Percentiles rank a stretch among this genome's conserved stretches.
These are phyloP conservation scores for Pristionchus mayeri DNA, from an alignment of 2,888 invertebrate species.

Conservation along the genomic window DNA sequence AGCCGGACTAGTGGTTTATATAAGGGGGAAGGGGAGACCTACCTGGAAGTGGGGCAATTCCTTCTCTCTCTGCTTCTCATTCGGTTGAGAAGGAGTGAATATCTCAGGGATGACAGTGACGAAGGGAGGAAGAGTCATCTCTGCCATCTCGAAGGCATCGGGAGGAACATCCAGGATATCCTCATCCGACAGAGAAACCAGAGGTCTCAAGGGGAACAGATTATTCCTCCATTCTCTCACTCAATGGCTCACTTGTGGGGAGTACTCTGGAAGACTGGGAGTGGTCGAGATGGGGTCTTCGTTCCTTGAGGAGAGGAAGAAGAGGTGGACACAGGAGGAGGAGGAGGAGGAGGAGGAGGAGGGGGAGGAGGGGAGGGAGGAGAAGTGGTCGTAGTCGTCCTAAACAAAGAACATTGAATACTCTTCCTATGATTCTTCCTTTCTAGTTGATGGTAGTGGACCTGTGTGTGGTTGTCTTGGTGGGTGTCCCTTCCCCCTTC, in stretches of 20 bases:
- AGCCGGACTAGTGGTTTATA: not conserved
- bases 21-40: not conserved
- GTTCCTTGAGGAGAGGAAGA: constrained; percentile 18
- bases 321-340: constrained; percentile 46
- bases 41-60: constrained; percentile 40
- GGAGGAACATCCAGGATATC: constrained; percentile 71
- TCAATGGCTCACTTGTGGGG: constrained; percentile 47
- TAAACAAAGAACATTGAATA: not conserved
- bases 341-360: constrained; percentile 42
- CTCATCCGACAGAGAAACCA: constrained; percentile 69
- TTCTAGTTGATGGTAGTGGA: no score
- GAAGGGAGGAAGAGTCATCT: constrained; percentile 72
- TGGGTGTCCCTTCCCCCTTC: no score
- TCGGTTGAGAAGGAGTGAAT: constrained; percentile 30
- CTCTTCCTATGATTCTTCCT: no score
- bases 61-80: constrained; percentile 26
- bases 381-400: constrained; percentile 48
- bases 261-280: constrained; percentile 52
- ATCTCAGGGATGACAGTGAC: constrained; percentile 63
- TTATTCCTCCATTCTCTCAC: no score
- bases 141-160: constrained; percentile 73
- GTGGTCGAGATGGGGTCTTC: constrained; percentile 32
- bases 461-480: no score
- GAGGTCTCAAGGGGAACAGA: constrained; percentile 59
- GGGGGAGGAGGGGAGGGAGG: constrained; percentile 37